These are phyloP conservation scores for Rhynchotus rufescens DNA, from an alignment of 2,797 vertebrate genomes.

Conservation along the genomic window DNA sequence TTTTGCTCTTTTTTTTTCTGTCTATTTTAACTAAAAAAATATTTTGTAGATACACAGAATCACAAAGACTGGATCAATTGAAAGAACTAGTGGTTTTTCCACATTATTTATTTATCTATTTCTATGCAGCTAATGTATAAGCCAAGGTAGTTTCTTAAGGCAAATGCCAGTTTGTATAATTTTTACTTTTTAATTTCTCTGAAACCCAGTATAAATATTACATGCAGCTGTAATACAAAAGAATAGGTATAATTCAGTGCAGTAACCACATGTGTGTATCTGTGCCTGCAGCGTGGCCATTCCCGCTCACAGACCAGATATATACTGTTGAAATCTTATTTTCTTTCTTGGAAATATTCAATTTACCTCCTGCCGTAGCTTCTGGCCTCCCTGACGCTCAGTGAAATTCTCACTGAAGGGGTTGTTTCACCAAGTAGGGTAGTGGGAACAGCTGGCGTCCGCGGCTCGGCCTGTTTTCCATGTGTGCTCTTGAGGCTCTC, in stretches of 20 bases:
- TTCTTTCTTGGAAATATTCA: background rate
- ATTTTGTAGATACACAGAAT: background rate
- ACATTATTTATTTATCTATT: background rate
- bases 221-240: background rate
- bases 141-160: background rate
- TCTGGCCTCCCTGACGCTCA: background rate
- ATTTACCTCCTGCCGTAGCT: background rate
- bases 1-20: background rate
- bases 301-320: background rate
- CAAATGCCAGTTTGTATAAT: background rate
- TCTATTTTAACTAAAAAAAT: background rate
- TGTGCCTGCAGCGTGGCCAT: background rate
- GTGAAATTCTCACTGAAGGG: background rate
- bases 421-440: background rate
- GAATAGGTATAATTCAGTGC: background rate
- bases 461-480: fast-evolving
- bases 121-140: background rate
- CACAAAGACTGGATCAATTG: background rate
- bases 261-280: background rate
- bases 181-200: background rate
- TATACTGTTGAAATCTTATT: fast-evolving
- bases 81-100: background rate
- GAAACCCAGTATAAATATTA: background rate
- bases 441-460: background rate
- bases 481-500: background rate